phyloP scores from a whole-genome alignment of 1,140 invertebrate genomes.

The Glossosoma conforme region DNA sequence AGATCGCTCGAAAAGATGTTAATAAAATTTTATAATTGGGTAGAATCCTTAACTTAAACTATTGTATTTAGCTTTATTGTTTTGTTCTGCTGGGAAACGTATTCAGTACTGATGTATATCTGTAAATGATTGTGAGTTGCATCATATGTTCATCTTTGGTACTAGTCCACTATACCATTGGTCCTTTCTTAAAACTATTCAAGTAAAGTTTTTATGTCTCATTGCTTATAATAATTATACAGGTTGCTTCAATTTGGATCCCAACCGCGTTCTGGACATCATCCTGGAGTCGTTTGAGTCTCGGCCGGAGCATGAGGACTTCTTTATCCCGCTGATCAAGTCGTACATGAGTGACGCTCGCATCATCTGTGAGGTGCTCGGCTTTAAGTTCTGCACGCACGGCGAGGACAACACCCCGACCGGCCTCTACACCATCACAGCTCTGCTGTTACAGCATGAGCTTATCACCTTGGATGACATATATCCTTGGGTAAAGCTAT shows the following conservation, averaged over 20 bases:
- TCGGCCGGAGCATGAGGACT: slow-evolving; percentile 64
- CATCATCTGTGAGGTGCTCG: slow-evolving; percentile 89
- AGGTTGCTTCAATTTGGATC: slow-evolving; percentile 99
- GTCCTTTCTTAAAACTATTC: no score
- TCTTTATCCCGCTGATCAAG: slow-evolving; percentile 81
- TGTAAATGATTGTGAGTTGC: no score
- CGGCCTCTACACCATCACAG: slow-evolving; percentile 83
- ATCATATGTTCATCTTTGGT: no score
- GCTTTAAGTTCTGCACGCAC: slow-evolving; percentile 86
- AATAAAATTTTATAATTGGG: no score
- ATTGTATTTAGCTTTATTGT: no score
- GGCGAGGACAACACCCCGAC: slow-evolving; percentile 69
- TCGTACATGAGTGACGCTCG: slow-evolving; percentile 78
- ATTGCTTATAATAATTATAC: no score
- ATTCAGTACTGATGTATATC: no score
- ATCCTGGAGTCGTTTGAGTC: slow-evolving; percentile 96
- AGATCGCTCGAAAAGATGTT: no score
- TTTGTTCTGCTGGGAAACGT: no score
- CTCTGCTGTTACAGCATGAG: slow-evolving; percentile 81
- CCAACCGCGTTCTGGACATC: slow-evolving; percentile 94
- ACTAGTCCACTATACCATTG: no score
- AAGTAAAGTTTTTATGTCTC: no score
- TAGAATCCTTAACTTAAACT: no score
- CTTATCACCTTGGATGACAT: slow-evolving; percentile 85
- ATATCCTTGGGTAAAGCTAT: slow-evolving; percentile 76